phyloP scores from a whole-genome alignment of 2,113 vertebrate species.

The Indicator indicator region DNA sequence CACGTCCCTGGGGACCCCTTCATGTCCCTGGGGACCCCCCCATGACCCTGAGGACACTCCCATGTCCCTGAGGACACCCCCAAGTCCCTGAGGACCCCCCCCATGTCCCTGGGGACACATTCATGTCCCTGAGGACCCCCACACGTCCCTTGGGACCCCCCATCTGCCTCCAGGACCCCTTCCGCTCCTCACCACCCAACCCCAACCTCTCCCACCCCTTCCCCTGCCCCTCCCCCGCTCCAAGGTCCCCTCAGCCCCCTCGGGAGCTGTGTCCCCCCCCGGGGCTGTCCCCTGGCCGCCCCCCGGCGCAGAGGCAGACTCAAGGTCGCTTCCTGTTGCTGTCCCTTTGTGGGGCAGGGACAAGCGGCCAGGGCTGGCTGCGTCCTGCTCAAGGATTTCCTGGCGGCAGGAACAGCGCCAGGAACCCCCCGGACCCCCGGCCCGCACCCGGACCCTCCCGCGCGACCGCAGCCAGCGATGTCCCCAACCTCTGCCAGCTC shows the following conservation, averaged over 20 bases:
- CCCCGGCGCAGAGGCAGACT: not conserved
- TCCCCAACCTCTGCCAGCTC: too few relatives aligned
- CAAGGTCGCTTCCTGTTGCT: conserved; percentile 72
- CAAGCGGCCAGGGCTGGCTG: not conserved
- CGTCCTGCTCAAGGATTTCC: conserved; percentile 64
- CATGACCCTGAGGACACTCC: too few relatives aligned
- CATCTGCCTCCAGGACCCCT: not conserved
- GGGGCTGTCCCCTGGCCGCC: not conserved
- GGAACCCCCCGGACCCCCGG: conserved; percentile 25
- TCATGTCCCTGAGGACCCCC: not conserved
- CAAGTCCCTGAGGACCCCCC: too few relatives aligned
- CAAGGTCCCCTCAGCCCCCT: too few relatives aligned
- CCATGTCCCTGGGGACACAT: fast-evolving
- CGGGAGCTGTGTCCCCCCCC: too few relatives aligned
- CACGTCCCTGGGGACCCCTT: too few relatives aligned
- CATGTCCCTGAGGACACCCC: too few relatives aligned
- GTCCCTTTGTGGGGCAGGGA: conserved; percentile 26
- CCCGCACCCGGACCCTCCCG: too few relatives aligned
- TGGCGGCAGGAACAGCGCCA: conserved; percentile 31
- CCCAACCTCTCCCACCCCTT: not conserved
- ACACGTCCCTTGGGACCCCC: not conserved
- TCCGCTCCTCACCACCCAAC: not conserved
- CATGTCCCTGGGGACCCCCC: too few relatives aligned
- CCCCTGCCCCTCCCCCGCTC: not conserved
- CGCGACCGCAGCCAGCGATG: too few relatives aligned